Evolutionary conservation across 2,113 vertebrate species (phyloP), one percentile per base, ranked within the genome.

Genomic region (Chloropsis cyanopogon): DNA sequence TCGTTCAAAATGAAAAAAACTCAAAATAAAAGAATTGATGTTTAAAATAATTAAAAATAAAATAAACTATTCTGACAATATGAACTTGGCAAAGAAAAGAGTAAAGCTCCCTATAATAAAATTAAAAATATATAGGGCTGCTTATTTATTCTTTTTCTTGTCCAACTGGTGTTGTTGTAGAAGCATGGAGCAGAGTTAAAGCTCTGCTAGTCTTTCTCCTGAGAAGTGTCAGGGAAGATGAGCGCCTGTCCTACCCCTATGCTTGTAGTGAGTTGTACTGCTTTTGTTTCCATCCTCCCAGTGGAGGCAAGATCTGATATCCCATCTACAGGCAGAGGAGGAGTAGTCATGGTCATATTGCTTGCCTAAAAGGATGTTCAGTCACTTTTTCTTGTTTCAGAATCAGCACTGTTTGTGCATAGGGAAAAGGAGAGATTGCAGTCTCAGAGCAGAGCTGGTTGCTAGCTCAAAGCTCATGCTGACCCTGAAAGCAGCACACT

Each of bases 401-500:
- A 91, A 85, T 50, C 21, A 52, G 14, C 13, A 17, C 68, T 71
- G 6, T 64, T 86, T 68, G 13, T 54, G 29, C 23, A 12, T 3
- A 50, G 53, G 33, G 23, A 64, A 68, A n/a, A 61, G n/a, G 70
- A 60, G 56, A 52, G 4, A 13, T 65, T 49, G 33, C 14, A 4
- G 23, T 57, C 53, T 65, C 0, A 0, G 49, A 28, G 25, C 15
- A 28, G 37, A 25, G 26, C 39, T 3, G 1, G 16, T 47, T 88
- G 37, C 22, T 68, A 23, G 20, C 52, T 37, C 0, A 0, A 57
- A 85, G 65, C 41, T 61, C 0, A 0, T 72, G 41, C 71, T 63
- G 35, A 42, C 20, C 19, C 41, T n/a, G 20, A 35, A 39, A 64
- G 63, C 6, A 0, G 7, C 53, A 46, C 0, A 0, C 28, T 29